Conservation (phyloP, 2,888 invertebrate genomes). For the Stegophylla sp. region DNA sequence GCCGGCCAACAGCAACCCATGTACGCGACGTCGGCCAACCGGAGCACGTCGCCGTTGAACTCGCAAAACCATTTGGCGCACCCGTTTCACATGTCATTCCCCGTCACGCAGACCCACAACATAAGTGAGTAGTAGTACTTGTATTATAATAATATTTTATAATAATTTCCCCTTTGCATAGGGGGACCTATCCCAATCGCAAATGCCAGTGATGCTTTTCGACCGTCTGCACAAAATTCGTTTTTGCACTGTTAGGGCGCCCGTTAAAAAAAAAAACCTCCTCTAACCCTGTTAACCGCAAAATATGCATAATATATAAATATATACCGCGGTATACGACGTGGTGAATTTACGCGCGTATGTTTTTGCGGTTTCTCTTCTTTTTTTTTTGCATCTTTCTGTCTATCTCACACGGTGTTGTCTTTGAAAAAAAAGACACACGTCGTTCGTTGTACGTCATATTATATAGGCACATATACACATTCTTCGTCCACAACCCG, state of each 20-base stretch:
- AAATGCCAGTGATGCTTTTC: too few species aligned
- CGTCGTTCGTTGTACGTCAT: conserved; percentile 56
- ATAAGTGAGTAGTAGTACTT: conserved; percentile 65
- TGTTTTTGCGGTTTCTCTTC: conserved; percentile 12
- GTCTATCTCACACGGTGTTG: conserved; percentile 15
- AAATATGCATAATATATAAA: too few species aligned
- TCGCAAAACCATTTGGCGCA: conserved; percentile 66
- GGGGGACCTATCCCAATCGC: too few species aligned
- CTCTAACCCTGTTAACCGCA: too few species aligned
- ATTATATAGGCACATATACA: conserved; percentile 23
- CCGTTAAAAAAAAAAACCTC: too few species aligned
- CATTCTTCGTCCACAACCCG: conserved; percentile 12
- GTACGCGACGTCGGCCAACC: conserved; percentile 54
- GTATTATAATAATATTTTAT: too few species aligned
- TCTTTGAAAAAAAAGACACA: not conserved
- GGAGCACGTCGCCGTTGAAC: conserved; percentile 60
- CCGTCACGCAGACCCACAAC: conserved; percentile 67
- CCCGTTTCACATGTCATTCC: conserved; percentile 64
- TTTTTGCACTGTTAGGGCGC: too few species aligned
- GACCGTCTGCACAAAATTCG: too few species aligned
- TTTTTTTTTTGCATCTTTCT: conserved; percentile 20
- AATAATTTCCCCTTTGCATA: too few species aligned
- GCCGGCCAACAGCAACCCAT: conserved; percentile 48
- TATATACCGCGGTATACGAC: too few species aligned
- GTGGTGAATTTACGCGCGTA: too few species aligned